Conservation (phyloP, 2,888 invertebrate species). For the Antheraea yamamai region DNA sequence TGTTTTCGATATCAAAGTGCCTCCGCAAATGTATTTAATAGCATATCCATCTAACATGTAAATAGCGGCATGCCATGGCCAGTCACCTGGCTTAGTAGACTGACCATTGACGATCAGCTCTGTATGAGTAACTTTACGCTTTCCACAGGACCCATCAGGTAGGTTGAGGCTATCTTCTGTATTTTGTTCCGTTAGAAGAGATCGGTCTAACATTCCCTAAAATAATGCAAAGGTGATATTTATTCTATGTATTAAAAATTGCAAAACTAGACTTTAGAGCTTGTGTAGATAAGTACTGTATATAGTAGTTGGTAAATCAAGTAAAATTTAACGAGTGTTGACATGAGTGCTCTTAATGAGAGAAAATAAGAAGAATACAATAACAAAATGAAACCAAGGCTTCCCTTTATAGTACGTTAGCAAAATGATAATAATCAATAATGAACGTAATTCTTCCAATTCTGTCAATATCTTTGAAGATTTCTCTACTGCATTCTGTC, state of each 20-base stretch:
- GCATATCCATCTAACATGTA: constrained; percentile 40
- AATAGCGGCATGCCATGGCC: constrained; percentile 70
- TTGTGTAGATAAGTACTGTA: too few relatives aligned
- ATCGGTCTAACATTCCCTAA: constrained; percentile 38
- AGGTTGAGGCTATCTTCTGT: constrained; percentile 24
- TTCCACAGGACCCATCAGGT: constrained; percentile 46
- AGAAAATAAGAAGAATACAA: too few relatives aligned
- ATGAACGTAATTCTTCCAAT: too few relatives aligned
- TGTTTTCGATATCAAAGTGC: constrained; percentile 53
- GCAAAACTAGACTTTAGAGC: too few relatives aligned
- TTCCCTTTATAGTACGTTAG: too few relatives aligned
- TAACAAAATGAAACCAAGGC: too few relatives aligned
- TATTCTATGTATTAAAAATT: neutral
- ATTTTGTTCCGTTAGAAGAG: constrained; percentile 30
- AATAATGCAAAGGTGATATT: neutral
- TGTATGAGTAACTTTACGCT: constrained; percentile 48
- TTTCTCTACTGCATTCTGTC: too few relatives aligned
- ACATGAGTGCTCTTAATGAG: too few relatives aligned
- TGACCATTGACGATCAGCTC: constrained; percentile 57
- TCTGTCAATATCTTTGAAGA: too few relatives aligned
- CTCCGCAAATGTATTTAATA: constrained; percentile 60
- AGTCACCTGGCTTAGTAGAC: constrained; percentile 59
- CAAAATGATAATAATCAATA: too few relatives aligned
- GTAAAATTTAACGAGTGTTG: too few relatives aligned
- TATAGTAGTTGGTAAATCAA: too few relatives aligned